Evolutionary conservation across 1,140 invertebrate genomes (phyloP).

Genomic region (Orchestia grillus): DNA sequence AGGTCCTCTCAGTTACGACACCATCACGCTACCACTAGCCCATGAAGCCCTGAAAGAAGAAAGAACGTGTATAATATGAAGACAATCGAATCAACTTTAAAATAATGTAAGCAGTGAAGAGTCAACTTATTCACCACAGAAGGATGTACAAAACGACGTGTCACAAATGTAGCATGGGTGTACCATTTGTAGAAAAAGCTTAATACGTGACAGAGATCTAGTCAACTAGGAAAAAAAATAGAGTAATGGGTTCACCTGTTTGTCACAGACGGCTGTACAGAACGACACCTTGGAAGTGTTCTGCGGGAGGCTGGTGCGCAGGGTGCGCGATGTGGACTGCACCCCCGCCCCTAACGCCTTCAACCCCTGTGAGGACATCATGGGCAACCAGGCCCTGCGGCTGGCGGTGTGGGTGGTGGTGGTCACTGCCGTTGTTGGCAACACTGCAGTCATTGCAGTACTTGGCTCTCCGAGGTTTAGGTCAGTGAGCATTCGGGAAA

Average conservation of each 20-base stretch:
- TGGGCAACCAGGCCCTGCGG: slow-evolving; percentile 79
- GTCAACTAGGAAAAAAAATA: no score
- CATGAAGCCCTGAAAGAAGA: no score
- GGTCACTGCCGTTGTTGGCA: slow-evolving; percentile 77
- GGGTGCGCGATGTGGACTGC: slow-evolving; percentile 77
- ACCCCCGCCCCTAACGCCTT: slow-evolving; percentile 85
- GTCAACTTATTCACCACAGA: no score
- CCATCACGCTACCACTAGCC: no score
- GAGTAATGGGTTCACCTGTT: not conserved
- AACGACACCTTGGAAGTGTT: slow-evolving; percentile 61
- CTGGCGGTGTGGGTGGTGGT: slow-evolving; percentile 76
- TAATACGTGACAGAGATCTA: no score
- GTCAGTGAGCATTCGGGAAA: slow-evolving; percentile 33
- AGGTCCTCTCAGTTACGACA: no score
- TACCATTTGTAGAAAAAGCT: no score
- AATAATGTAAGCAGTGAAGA: no score
- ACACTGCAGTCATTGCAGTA: slow-evolving; percentile 85
- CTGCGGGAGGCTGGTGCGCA: slow-evolving; percentile 73
- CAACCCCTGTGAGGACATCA: slow-evolving; percentile 91
- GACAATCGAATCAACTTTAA: no score
- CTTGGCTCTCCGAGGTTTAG: slow-evolving; percentile 76
- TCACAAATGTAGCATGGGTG: no score
- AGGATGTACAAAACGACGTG: no score
- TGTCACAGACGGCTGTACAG: slow-evolving; percentile 54
- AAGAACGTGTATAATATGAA: no score